Percentiles rank a stretch among this genome's conserved stretches.
These are phyloP conservation scores for Arenaria interpres DNA, from an alignment of 2,113 vertebrate genomes.

Conservation along the genomic window DNA sequence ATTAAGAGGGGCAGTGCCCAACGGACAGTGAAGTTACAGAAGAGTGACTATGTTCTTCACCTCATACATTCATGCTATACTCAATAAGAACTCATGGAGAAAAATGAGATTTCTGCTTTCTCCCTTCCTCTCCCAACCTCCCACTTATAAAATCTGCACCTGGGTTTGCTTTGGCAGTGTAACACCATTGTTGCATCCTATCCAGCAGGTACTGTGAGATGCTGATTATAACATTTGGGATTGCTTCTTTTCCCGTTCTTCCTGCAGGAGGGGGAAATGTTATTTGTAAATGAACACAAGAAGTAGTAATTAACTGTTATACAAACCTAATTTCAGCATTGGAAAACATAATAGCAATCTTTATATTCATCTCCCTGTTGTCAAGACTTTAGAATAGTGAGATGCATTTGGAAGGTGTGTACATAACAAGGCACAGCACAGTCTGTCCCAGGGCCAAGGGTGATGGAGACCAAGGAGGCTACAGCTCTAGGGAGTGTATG, in stretches of 20 bases:
- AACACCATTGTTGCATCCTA: neutral
- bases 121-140: neutral
- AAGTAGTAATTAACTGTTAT: conserved; percentile 2
- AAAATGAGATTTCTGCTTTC: neutral
- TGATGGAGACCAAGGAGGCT: neutral
- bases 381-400: neutral
- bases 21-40: neutral
- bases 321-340: neutral
- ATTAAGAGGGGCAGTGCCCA: neutral
- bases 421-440: neutral
- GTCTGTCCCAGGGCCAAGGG: neutral
- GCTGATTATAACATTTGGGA: neutral
- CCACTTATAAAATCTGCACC: neutral
- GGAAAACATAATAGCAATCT: neutral
- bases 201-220: neutral
- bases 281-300: conserved; percentile 18
- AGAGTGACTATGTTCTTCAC: neutral
- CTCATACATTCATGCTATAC: rapidly evolving
- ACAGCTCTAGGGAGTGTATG: neutral
- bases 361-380: neutral
- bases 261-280: neutral
- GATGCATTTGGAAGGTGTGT: neutral
- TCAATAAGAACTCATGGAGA: neutral
- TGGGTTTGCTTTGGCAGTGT: neutral
- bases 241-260: neutral